These are phyloP conservation scores for Papilio polytes DNA, from an alignment of 1,140 invertebrate species.

Conservation along the genomic window DNA sequence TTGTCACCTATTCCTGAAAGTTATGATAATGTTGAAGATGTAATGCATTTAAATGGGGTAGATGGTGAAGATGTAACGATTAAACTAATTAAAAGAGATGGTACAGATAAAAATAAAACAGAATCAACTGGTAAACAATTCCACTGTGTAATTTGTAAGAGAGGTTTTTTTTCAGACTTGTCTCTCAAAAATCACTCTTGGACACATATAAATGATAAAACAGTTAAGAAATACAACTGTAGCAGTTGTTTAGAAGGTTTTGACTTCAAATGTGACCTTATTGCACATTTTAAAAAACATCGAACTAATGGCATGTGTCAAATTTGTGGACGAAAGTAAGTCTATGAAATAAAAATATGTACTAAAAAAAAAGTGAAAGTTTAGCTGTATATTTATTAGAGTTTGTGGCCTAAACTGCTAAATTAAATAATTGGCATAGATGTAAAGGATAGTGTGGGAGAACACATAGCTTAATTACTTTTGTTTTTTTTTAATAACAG, in stretches of 20 bases:
- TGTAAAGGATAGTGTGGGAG: too few species aligned
- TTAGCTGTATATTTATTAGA: too few species aligned
- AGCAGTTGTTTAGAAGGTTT: conserved; percentile 86
- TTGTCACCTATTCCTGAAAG: conserved; percentile 48
- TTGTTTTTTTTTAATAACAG: too few species aligned
- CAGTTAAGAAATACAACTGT: conserved; percentile 77
- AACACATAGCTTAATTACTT: too few species aligned
- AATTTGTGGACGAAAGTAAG: conserved; percentile 89
- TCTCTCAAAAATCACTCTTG: conserved; percentile 78
- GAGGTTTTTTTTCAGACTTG: conserved; percentile 71
- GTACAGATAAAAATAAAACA: conserved; percentile 44
- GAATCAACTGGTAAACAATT: conserved; percentile 63
- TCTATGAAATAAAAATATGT: conserved; percentile 43
- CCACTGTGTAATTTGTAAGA: conserved; percentile 65
- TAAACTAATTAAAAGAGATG: conserved; percentile 67
- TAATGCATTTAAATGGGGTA: conserved; percentile 68
- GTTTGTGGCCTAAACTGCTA: too few species aligned
- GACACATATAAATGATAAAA: conserved; percentile 62
- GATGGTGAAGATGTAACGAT: conserved; percentile 75
- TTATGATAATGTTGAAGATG: conserved; percentile 52
- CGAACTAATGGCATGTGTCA: conserved; percentile 86
- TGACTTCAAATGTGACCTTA: conserved; percentile 87
- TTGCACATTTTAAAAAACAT: conserved; percentile 87
- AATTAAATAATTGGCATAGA: too few species aligned
- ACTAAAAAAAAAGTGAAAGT: too few species aligned